A percentile compares a stretch with the other conserved stretches of the same genome.
These are phyloP conservation scores for Pollicipes pollicipes DNA, from an alignment of 1,140 invertebrate species.

Conservation along the genomic window DNA sequence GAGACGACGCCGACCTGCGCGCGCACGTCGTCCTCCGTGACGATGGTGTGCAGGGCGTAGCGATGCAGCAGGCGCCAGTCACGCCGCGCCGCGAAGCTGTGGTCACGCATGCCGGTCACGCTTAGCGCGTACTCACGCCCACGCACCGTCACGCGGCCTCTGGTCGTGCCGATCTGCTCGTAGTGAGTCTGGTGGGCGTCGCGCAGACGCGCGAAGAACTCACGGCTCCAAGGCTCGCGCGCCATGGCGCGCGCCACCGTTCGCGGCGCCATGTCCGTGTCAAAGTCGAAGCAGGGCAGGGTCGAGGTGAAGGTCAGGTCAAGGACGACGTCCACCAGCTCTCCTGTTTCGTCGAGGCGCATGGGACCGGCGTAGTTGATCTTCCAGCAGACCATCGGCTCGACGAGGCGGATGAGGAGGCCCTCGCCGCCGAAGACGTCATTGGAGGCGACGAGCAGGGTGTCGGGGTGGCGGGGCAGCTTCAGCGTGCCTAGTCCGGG, in stretches of 20 bases:
- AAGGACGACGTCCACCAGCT: conserved; percentile 3
- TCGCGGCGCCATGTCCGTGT: no score
- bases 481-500: conserved; percentile 3
- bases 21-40: conserved; percentile 8
- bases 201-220: conserved; percentile 9
- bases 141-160: conserved; percentile 6
- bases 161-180: conserved; percentile 10
- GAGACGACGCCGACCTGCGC: conserved; percentile 12
- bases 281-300: conserved; percentile 11
- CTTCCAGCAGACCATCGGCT: conserved; percentile 6
- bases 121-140: neutral
- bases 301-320: conserved; percentile 6
- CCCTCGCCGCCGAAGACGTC: neutral
- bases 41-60: conserved; percentile 12
- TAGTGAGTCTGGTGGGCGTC: conserved; percentile 14
- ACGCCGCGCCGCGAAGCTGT: conserved; percentile 6
- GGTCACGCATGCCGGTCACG: conserved; percentile 11
- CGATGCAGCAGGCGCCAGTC: conserved; percentile 15
- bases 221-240: conserved; percentile 9
- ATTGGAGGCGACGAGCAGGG: conserved; percentile 4
- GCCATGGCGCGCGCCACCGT: no score
- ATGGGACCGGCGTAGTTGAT: neutral
- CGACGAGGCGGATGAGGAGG: no score
- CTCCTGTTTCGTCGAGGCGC: neutral
- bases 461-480: conserved; percentile 5